Evolutionary conservation across 2,797 vertebrate species (phyloP).

Genomic region (Natrix natrix): DNA sequence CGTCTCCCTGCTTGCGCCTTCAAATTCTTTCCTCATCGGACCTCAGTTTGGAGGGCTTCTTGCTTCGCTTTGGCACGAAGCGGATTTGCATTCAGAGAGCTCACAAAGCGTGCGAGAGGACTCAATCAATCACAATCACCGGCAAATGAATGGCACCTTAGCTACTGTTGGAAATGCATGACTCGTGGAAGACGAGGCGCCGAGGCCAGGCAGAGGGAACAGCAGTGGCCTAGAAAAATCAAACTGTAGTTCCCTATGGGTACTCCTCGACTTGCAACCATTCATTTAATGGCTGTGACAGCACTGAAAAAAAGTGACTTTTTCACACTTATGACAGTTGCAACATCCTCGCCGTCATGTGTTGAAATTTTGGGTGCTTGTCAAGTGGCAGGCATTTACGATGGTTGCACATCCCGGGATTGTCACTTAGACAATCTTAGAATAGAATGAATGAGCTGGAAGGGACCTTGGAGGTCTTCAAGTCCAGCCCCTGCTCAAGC

Average conservation of each 20-base stretch:
- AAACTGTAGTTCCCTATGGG: background rate
- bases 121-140: background rate
- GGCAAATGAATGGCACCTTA: background rate
- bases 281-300: too few relatives aligned
- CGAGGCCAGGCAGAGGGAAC: background rate
- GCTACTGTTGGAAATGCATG: background rate
- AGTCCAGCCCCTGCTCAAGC: too few relatives aligned
- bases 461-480: too few relatives aligned
- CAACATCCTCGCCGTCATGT: too few relatives aligned
- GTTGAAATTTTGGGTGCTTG: too few relatives aligned
- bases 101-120: background rate
- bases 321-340: too few relatives aligned
- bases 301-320: too few relatives aligned
- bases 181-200: background rate
- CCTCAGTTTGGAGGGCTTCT: background rate
- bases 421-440: too few relatives aligned
- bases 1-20: background rate
- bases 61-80: background rate
- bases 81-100: background rate
- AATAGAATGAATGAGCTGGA: too few relatives aligned
- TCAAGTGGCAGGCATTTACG: too few relatives aligned
- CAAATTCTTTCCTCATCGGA: background rate
- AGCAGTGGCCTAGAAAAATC: background rate
- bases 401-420: too few relatives aligned
- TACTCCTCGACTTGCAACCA: too few relatives aligned